A percentile compares a stretch with the other conserved stretches of the same genome.
phyloP scores from a whole-genome alignment of 2,113 vertebrate genomes.

The Microcebus ravelobensis region DNA sequence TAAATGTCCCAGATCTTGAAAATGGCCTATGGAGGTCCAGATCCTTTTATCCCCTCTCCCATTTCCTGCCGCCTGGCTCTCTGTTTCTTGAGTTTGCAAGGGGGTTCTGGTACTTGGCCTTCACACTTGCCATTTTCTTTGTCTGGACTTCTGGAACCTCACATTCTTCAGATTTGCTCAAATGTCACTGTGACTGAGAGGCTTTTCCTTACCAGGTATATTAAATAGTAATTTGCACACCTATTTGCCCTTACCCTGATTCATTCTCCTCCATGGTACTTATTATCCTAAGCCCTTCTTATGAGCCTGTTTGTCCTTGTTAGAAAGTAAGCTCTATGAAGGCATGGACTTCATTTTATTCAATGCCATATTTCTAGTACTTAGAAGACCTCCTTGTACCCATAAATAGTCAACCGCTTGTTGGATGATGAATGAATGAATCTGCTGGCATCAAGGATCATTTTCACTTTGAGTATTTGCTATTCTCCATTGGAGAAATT shows the following conservation, averaged over 20 bases:
- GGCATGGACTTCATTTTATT: neutral
- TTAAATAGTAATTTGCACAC: neutral
- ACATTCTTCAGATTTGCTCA: neutral
- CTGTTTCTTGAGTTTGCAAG: neutral
- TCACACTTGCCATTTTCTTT: neutral
- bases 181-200: neutral
- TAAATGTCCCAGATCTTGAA: neutral
- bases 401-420: neutral
- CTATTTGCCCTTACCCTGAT: neutral
- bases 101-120: neutral
- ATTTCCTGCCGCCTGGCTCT: neutral
- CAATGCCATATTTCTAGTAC: neutral
- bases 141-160: neutral
- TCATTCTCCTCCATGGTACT: neutral
- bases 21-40: neutral
- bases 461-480: slow-evolving; percentile 24
- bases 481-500: neutral
- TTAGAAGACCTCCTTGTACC: neutral
- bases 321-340: neutral
- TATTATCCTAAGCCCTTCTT: neutral
- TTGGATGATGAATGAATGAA: neutral
- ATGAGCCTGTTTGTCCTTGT: neutral
- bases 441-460: neutral
- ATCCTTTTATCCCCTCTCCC: neutral
- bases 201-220: neutral